Base-by-base conservation (phyloP, 37 sponge, comb jelly and placozoan genomes). In the Trichoplax adhaerens region DNA sequence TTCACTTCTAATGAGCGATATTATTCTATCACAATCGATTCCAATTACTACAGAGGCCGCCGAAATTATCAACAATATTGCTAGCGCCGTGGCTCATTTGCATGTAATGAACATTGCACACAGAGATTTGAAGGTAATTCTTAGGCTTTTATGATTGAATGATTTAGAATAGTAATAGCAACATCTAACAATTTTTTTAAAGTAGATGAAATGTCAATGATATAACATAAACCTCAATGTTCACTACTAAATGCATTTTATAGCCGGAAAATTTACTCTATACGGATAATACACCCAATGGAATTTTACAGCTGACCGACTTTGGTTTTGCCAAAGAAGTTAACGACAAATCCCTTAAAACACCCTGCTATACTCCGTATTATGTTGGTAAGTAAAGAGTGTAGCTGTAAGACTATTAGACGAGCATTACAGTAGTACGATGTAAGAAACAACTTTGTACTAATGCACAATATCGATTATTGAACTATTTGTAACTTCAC, bases 311-410 rank as follows among this genome's bases (percentile, higher is more conserved):
- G 65, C 69, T 95, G 52, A 94, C 96, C 53, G 96, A 94, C 75
- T 95, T 95, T 87, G 97, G 97, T 3, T 94, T 90, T 85, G 97
- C 91, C 7, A 90, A 91, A 50, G 88, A 87, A 57, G 88, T 87
- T 46, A 81, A 86, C 47, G 65, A 49, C 0, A 61, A 65, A 5
- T 63, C 73, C 2, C 70, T 93, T 47, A 72, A 80, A 55, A 93
- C 94, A 0, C 94, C 94, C 10, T 93, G 94, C 65, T 93, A 88
- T 75, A 93, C 94, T 1, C 94, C 94, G 0, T 93, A 93, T 77
- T 93, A 93, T 63, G 94, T 88, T 62, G 93, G 93, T 92, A 67
- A 76, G 85, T 68, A 29, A 5, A 48, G 53, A 5, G 4, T 7
- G 52, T 29, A 60, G 7, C 7, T 5, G 6, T 10, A 8, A 6